Evolutionary conservation across 1,140 invertebrate genomes (phyloP), one percentile per base, ranked within the genome.

Genomic region (Neuroterus valhalla): DNA sequence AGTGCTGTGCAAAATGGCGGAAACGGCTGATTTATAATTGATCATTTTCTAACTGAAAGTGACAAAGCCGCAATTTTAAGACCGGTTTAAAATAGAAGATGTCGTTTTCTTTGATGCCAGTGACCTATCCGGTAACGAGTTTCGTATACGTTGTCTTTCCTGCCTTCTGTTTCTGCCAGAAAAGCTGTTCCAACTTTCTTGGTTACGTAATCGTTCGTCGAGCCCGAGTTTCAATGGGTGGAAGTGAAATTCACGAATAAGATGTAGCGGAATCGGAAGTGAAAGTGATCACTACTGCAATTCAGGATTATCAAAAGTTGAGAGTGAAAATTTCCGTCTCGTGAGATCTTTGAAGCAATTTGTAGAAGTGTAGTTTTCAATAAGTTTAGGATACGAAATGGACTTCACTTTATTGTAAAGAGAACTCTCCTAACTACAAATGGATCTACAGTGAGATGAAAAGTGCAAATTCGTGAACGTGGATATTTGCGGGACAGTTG

Each of bases 151-250:
- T 62, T 62, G 55, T 62, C 55, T 62, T 62, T 62, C 55, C 26
- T 62, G 55, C 31, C 55, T 38, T 62, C 55, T 62, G 55, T 62
- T 62, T 62, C 55, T 62, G 55, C 55, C 55, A 62, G 26, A 62
- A 62, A 62, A 62, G 55, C 55, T 31, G 55, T 62, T 62, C 55
- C 55, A 62, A 62, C 23, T 62, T 62, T 62, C 55, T 62, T 38
- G 26, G 55, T 62, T 62, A 62, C 55, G 31, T 62, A 62, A 62
- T 62, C 55, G 55, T 23, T 62, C 55, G 55, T 62, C 55, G 55
- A 62, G 55, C 21, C 23, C 23, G n/a, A 55, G n/a, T 38, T n/a
- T 62, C 15, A n/a, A 31, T 23, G 12, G 14, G 31, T 31, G 26
- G 31, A 62, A 62, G 52, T 62, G 55, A 23, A 62, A 62, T 21